phyloP scores from a whole-genome alignment of 2,888 invertebrate genomes.

The Euproctis similis region DNA sequence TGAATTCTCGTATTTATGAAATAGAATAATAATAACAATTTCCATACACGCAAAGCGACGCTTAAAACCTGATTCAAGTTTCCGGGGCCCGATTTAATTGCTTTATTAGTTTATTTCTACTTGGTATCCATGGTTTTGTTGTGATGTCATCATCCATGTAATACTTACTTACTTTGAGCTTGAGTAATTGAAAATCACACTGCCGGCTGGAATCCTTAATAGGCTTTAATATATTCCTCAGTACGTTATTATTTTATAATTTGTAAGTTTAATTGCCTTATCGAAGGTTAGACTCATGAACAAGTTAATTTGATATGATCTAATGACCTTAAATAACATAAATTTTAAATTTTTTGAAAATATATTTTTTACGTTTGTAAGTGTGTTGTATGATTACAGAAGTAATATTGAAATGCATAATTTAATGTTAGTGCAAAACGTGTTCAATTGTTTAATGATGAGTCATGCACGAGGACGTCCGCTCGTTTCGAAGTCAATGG shows the following conservation, averaged over 20 bases:
- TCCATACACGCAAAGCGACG: conserved; percentile 1
- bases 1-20: too few relatives aligned
- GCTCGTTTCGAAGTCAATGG: conserved; percentile 33
- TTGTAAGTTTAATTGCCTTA: too few relatives aligned
- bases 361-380: background rate
- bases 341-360: too few relatives aligned
- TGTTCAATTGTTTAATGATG: conserved; percentile 16
- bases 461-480: conserved; percentile 39
- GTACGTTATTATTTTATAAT: too few relatives aligned
- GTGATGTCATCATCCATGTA: conserved; percentile 19
- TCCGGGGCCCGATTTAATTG: conserved; percentile 51
- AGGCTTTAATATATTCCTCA: too few relatives aligned
- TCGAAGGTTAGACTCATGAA: too few relatives aligned
- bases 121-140: conserved; percentile 28
- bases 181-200: too few relatives aligned
- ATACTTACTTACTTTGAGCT: too few relatives aligned
- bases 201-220: too few relatives aligned
- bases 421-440: conserved; percentile 14
- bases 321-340: too few relatives aligned
- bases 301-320: too few relatives aligned
- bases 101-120: conserved; percentile 44
- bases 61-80: background rate
- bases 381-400: background rate
- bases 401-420: conserved; percentile 1
- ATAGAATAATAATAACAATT: too few relatives aligned